Conservation (phyloP, 2,113 vertebrate species). For the Camelus dromedarius region DNA sequence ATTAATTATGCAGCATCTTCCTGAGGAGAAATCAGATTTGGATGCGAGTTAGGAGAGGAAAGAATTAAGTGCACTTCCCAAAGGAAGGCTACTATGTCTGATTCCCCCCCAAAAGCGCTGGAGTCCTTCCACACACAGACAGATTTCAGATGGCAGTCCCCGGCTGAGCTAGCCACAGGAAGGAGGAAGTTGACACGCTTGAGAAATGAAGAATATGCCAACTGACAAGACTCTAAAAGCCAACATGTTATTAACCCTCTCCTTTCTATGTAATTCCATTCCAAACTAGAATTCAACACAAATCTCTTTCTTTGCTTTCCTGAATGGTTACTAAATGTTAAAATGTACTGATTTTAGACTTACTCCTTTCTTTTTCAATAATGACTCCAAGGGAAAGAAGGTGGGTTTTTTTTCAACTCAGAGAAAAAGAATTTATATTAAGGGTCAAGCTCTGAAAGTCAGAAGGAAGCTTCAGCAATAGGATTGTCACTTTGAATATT, state of each 20-base stretch:
- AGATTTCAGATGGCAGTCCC: slow-evolving; percentile 74
- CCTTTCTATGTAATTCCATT: slow-evolving; percentile 35
- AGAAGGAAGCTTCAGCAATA: slow-evolving; percentile 4
- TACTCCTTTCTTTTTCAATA: not conserved
- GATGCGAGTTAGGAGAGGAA: slow-evolving; percentile 53
- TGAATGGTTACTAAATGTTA: not conserved
- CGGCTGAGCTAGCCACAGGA: slow-evolving; percentile 73
- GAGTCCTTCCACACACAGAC: slow-evolving; percentile 68
- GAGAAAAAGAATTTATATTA: not conserved
- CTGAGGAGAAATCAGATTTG: slow-evolving; percentile 61
- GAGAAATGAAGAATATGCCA: slow-evolving; percentile 64
- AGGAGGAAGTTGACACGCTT: slow-evolving; percentile 75
- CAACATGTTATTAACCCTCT: slow-evolving; percentile 69
- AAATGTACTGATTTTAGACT: slow-evolving; percentile 19
- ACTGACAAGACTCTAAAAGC: slow-evolving; percentile 53
- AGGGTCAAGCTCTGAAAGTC: slow-evolving; percentile 47
- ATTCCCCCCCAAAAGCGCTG: slow-evolving; percentile 46
- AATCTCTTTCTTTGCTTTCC: slow-evolving; percentile 1
- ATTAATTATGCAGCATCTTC: slow-evolving; percentile 79
- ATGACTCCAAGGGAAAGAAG: slow-evolving; percentile 9
- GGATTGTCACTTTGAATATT: not conserved
- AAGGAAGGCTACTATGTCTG: slow-evolving; percentile 12
- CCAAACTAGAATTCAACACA: slow-evolving; percentile 30
- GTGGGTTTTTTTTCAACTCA: not conserved
- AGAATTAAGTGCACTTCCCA: slow-evolving; percentile 41